Conservation (phyloP, 1,140 invertebrate genomes). For the Ladona fulva region DNA sequence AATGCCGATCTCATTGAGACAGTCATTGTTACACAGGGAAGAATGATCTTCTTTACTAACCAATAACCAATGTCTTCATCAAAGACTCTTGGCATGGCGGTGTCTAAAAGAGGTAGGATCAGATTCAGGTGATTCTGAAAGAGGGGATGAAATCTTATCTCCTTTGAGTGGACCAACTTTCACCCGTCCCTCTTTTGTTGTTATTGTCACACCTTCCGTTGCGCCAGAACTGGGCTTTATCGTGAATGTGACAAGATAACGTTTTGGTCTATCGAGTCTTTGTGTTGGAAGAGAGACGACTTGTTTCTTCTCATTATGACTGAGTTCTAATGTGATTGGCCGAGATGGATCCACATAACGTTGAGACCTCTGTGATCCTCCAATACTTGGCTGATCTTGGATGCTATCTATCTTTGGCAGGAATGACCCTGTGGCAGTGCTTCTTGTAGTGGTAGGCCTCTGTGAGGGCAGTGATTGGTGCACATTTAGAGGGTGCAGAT, state of each 20-base stretch:
- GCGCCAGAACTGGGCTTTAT: constrained; percentile 44
- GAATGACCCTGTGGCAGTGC: constrained; percentile 30
- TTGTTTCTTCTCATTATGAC: constrained; percentile 62
- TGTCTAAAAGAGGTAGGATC: neutral
- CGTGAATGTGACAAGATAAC: constrained; percentile 83
- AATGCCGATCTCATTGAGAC: too few relatives aligned
- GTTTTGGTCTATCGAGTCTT: constrained; percentile 73
- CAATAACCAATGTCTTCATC: neutral
- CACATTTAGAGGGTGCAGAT: constrained; percentile 31
- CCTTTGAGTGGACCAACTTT: neutral
- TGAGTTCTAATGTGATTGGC: constrained; percentile 61
- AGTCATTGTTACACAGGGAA: too few relatives aligned
- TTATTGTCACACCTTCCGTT: neutral
- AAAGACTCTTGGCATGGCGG: neutral
- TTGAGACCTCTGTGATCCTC: constrained; percentile 25
- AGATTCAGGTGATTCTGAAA: neutral
- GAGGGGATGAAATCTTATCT: neutral
- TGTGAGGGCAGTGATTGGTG: constrained; percentile 58
- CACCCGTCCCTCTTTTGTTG: neutral
- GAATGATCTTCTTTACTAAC: neutral
- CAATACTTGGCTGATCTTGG: constrained; percentile 30
- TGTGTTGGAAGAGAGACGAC: constrained; percentile 76
- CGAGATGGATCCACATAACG: constrained; percentile 30
- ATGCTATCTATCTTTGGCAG: constrained; percentile 48
- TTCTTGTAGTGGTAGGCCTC: constrained; percentile 30